Base-by-base conservation (phyloP, 92 coral and sea anemone species). In the Actinernus sp. region DNA sequence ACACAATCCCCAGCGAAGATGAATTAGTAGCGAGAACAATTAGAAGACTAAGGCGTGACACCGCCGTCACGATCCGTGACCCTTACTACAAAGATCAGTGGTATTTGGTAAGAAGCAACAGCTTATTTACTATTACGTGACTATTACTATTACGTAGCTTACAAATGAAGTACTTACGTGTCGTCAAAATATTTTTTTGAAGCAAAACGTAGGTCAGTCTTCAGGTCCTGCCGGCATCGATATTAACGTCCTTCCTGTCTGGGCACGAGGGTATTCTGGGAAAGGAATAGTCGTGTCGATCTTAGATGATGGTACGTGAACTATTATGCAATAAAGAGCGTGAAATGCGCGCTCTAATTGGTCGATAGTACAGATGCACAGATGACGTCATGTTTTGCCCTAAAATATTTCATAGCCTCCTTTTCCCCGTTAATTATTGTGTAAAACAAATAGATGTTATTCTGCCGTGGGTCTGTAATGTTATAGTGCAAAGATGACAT, bases 171-270 rank as follows among this genome's bases (percentile, higher is more conserved):
- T n/a, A n/a, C n/a, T 16, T 25, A 26, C 18, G 2, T 14, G 24
- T 43, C 3, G n/a, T n/a, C n/a, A n/a, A n/a, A n/a, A n/a, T n/a
- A n/a, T 50, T 25, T 17, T 18, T 34, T 40, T 49, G 5, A 19
- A 84, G 90, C 89, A 90, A 90, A 90, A 90, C 38, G 70, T 90
- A 12, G 97, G 97, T 8, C 97, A 90, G 64, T 90, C 97, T 7
- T 85, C 89, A 1, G 97, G 97, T 0, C 97, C 97, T 1, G 23
- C 61, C 7, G 97, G 89, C 0, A 44, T 86, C 4, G 97, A 90
- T 38, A 90, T 90, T 50, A 90, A 86, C 41, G 97, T 90, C 17
- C 62, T 90, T 20, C 97, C 97, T 16, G 97, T 70, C 24, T 90
- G 97, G 97, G 97, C 82, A 8, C 83, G 84, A 38, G 97, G 97